Percentiles rank a stretch among this genome's conserved stretches.
These are phyloP conservation scores for Euwallacea similis DNA, from an alignment of 1,140 invertebrate genomes.

Conservation along the genomic window DNA sequence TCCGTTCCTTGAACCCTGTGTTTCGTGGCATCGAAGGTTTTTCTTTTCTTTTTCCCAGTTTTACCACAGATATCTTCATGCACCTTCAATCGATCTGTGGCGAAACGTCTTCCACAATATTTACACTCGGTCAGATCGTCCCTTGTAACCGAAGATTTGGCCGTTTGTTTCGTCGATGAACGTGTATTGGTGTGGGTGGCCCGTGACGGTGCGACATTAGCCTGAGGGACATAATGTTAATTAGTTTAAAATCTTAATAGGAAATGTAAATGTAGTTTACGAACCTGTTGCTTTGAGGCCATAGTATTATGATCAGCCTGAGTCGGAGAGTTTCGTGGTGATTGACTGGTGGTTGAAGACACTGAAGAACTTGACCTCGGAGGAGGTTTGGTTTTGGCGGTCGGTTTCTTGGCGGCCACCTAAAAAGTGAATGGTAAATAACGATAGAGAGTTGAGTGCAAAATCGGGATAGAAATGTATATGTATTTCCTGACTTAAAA, in stretches of 20 bases:
- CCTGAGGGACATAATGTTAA: neutral
- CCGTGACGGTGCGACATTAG: neutral
- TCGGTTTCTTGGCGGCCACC: conserved; percentile 19
- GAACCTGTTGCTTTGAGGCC: conserved; percentile 1
- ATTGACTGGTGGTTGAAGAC: conserved; percentile 21
- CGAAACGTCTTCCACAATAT: conserved; percentile 74
- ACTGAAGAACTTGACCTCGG: conserved; percentile 14
- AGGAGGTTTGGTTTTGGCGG: conserved; percentile 17
- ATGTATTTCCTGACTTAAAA: too few species aligned
- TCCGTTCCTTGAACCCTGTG: conserved; percentile 86
- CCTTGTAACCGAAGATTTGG: conserved; percentile 43
- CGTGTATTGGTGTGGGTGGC: conserved; percentile 39
- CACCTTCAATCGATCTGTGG: conserved; percentile 73
- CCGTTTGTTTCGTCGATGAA: conserved; percentile 44
- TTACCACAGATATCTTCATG: conserved; percentile 84
- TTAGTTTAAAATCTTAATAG: conserved; percentile 1
- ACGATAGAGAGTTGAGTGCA: too few species aligned
- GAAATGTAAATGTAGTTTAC: conserved; percentile 5
- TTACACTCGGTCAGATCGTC: conserved; percentile 61
- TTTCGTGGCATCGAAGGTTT: conserved; percentile 83
- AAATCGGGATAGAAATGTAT: too few species aligned
- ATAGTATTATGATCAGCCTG: conserved; percentile 15
- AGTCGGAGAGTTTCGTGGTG: conserved; percentile 21
- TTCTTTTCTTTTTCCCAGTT: conserved; percentile 75
- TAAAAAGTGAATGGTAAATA: neutral